Evolutionary conservation across 2,888 invertebrate genomes (phyloP).

Genomic region (Cenopis cana): DNA sequence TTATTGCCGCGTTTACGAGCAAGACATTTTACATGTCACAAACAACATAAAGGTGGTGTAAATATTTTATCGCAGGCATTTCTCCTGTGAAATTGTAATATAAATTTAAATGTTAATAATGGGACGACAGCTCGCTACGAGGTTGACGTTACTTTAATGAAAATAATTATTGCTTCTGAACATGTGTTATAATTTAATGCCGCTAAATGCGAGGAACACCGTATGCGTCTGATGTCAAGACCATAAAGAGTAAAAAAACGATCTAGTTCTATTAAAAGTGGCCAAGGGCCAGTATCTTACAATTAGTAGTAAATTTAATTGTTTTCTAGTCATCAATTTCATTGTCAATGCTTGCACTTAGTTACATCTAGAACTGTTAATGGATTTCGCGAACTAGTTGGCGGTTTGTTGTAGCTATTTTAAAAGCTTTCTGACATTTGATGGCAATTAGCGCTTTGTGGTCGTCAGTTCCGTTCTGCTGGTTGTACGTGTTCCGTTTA

Average conservation of each 20-base stretch:
- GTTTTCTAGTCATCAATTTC: slow-evolving; percentile 41
- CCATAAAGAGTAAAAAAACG: slow-evolving; percentile 45
- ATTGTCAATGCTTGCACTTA: slow-evolving; percentile 43
- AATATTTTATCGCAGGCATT: slow-evolving; percentile 69
- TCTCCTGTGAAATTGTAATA: slow-evolving; percentile 69
- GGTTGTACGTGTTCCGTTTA: not conserved
- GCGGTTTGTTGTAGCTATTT: slow-evolving; percentile 60
- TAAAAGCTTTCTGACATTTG: slow-evolving; percentile 82
- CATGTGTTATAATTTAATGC: slow-evolving; percentile 65
- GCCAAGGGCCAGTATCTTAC: slow-evolving; percentile 24
- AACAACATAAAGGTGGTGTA: slow-evolving; percentile 65
- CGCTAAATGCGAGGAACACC: slow-evolving; percentile 57
- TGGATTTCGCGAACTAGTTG: slow-evolving; percentile 61
- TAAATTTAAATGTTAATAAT: slow-evolving; percentile 77
- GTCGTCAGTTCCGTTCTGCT: slow-evolving; percentile 38
- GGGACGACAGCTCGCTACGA: slow-evolving; percentile 68
- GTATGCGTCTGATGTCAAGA: slow-evolving; percentile 46
- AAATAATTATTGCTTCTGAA: slow-evolving; percentile 67
- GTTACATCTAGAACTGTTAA: slow-evolving; percentile 60
- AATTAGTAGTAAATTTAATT: slow-evolving; percentile 39
- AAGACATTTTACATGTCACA: slow-evolving; percentile 63
- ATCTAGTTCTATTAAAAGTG: slow-evolving; percentile 39
- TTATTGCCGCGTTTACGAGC: slow-evolving; percentile 48
- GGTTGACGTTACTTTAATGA: slow-evolving; percentile 65
- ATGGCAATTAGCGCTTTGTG: slow-evolving; percentile 60